Base-by-base conservation (phyloP, 1,140 invertebrate genomes). In the Drosophila takahashii region DNA sequence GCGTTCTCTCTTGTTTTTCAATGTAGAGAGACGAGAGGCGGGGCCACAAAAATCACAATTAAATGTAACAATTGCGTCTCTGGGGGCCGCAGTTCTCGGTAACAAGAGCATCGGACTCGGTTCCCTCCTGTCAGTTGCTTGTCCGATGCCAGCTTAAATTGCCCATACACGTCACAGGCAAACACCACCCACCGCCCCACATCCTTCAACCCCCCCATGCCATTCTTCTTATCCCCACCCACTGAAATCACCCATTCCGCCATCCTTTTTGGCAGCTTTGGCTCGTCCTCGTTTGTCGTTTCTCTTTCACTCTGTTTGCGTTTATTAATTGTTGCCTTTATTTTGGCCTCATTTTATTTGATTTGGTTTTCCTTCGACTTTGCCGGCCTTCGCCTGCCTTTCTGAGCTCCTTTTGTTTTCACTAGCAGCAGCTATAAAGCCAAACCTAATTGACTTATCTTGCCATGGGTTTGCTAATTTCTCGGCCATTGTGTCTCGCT, bases 401-500 rank as follows among this genome's bases (percentile, higher is more conserved):
- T 73, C 79, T 73, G 61, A 59, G 66, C 61, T 84, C 67, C 66
- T 60, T 75, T 76, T 80, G 66, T 75, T 80, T 81, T 72, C 58
- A 58, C 51, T 67, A 66, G 83, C 71, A 78, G 79, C 70, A 71
- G 81, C 87, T 81, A 90, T 90, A 90, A 90, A 86, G 81, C 86
- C 87, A 86, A 90, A 90, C 86, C 87, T 90, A 90, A 90, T 90
- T 90, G 86, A 90, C 86, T 90, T 90, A 90, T 90, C 86, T 90
- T 77, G 77, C 81, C 79, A 57, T 81, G 87, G 86, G 84, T 74
- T 87, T 87, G 84, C 84, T 87, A 87, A 87, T 87, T 89, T 87
- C 85, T 87, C 67, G 84, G 67, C 84, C 76, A 89, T 87, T 87
- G 84, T 89, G 56, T 89, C 70, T 67, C 58, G 58, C 50, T 41